Percentiles rank a stretch among this genome's conserved stretches.
These are phyloP conservation scores for Parapsyche elsis DNA, from an alignment of 1,140 invertebrate species.

Conservation along the genomic window DNA sequence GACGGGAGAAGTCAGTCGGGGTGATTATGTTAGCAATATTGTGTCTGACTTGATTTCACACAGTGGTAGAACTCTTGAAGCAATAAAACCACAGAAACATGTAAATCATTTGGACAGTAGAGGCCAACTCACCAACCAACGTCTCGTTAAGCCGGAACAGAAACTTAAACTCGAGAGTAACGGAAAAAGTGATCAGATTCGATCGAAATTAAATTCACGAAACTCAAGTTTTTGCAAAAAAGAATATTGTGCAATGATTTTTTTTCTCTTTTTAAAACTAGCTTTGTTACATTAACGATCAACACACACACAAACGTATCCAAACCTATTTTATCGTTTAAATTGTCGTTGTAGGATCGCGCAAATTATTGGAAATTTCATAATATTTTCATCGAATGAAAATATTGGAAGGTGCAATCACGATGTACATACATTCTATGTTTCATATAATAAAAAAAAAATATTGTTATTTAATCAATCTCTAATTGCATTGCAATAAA, in stretches of 20 bases:
- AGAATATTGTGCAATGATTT: no score
- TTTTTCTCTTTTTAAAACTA: no score
- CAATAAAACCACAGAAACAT: conserved; percentile 47
- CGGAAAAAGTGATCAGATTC: conserved; percentile 4
- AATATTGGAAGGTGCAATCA: no score
- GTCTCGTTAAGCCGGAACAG: conserved; percentile 38
- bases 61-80: conserved; percentile 36
- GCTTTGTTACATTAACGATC: no score
- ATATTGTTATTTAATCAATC: background rate
- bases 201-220: background rate
- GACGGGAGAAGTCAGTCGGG: background rate
- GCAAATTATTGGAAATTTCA: no score
- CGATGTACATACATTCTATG: no score
- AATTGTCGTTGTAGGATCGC: no score
- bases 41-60: conserved; percentile 38
- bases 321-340: no score
- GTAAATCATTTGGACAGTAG: conserved; percentile 45
- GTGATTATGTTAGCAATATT: conserved; percentile 29
- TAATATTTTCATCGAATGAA: no score
- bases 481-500: background rate
- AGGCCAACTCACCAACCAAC: conserved; percentile 17
- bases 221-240: no score
- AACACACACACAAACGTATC: no score
- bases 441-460: no score
- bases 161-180: conserved; percentile 5